Conservation (phyloP, 2,888 invertebrate species). For the Linnaemya vulpina region DNA sequence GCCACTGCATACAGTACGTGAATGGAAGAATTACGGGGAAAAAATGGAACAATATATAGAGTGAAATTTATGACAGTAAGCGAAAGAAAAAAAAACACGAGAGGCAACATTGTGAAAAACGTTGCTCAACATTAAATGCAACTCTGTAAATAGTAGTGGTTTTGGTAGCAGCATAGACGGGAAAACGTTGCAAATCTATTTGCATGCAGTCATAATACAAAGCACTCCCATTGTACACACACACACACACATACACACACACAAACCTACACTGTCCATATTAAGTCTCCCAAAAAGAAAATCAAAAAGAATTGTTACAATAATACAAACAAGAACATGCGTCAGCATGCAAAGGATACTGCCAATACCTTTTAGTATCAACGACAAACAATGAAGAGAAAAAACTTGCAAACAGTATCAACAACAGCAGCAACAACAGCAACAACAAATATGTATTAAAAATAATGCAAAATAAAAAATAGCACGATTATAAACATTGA, state of each 20-base stretch:
- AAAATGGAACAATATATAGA: constrained; percentile 63
- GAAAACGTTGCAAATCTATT: constrained; percentile 70
- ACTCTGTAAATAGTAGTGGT: constrained; percentile 55
- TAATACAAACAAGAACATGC: constrained; percentile 69
- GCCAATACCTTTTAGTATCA: constrained; percentile 71
- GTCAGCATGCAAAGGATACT: constrained; percentile 70
- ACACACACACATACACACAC: neutral
- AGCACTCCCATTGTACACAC: constrained; percentile 62
- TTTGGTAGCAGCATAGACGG: constrained; percentile 36
- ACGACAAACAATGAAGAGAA: constrained; percentile 56
- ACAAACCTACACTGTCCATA: constrained; percentile 18
- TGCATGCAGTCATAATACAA: constrained; percentile 70
- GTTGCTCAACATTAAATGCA: constrained; percentile 67
- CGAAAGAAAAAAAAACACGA: constrained; percentile 45
- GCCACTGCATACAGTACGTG: constrained; percentile 22
- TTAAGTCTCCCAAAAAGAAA: constrained; percentile 17
- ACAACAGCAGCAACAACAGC: constrained; percentile 14
- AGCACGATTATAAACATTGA: constrained; percentile 68
- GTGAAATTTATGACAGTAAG: constrained; percentile 70
- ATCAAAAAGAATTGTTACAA: constrained; percentile 24
- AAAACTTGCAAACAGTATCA: constrained; percentile 46
- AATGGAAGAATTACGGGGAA: constrained; percentile 9
- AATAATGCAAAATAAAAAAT: constrained; percentile 41
- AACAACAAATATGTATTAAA: neutral
- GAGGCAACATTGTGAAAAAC: constrained; percentile 38